phyloP scores from a whole-genome alignment of 2,113 vertebrate genomes.

The Cepphus grylle region DNA sequence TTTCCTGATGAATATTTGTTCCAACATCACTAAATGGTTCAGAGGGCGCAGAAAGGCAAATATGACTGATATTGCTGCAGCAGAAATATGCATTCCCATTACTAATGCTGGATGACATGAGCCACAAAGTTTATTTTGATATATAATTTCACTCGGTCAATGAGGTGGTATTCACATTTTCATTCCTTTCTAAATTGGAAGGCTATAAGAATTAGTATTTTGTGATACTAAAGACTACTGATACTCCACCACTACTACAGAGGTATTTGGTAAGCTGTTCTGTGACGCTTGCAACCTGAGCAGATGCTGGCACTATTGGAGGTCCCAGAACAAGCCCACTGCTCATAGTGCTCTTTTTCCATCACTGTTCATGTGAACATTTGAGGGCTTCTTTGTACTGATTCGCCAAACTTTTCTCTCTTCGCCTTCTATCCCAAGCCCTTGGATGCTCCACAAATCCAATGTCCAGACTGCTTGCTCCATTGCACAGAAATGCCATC shows the following conservation, averaged over 20 bases:
- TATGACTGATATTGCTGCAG: not conserved
- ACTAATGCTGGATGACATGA: not conserved
- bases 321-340: not conserved
- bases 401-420: not conserved
- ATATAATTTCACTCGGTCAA: not conserved
- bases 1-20: not conserved
- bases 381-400: not conserved
- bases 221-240: not conserved
- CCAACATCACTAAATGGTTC: not conserved
- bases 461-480: constrained; percentile 56
- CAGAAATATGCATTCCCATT: not conserved
- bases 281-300: not conserved
- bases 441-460: constrained; percentile 9
- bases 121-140: not conserved
- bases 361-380: not conserved
- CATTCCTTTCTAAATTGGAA: not conserved
- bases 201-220: not conserved
- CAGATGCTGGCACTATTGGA: not conserved
- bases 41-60: not conserved
- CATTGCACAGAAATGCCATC: constrained; percentile 68
- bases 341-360: not conserved
- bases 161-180: not conserved
- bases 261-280: not conserved
- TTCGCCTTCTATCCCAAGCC: not conserved
- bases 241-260: not conserved